Evolutionary conservation across 2,888 invertebrate genomes (phyloP).

Genomic region (Parnassius mnemosyne): DNA sequence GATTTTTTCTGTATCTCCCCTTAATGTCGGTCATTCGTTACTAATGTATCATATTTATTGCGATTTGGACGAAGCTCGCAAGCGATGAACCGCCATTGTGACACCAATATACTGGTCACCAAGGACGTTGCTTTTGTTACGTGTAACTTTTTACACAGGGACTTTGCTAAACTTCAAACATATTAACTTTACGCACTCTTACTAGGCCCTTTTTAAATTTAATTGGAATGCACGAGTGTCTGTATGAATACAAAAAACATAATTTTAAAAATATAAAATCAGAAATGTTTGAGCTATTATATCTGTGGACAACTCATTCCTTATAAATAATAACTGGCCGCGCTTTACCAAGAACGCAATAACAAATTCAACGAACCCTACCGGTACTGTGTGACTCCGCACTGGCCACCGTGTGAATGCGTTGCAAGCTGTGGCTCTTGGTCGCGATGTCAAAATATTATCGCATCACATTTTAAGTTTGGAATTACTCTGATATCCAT

Average conservation of each 20-base stretch:
- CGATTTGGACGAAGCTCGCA: conserved; percentile 61
- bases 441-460: conserved; percentile 70
- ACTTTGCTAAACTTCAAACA: conserved; percentile 9
- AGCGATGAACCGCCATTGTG: conserved; percentile 62
- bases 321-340: conserved; percentile 57
- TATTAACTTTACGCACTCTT: neutral
- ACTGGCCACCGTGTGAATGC: conserved; percentile 73
- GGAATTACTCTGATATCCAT: conserved; percentile 56
- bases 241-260: neutral
- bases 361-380: conserved; percentile 80
- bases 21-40: conserved; percentile 78
- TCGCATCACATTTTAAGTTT: conserved; percentile 62
- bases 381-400: conserved; percentile 74
- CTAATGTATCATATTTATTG: conserved; percentile 77
- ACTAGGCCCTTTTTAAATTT: too few species aligned
- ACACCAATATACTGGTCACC: conserved; percentile 38
- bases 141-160: conserved; percentile 28
- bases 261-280: conserved; percentile 23
- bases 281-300: conserved; percentile 63
- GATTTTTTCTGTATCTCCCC: conserved; percentile 76
- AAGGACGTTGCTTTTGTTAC: conserved; percentile 62
- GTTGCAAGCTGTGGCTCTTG: conserved; percentile 63
- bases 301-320: conserved; percentile 55
- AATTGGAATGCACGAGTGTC: too few species aligned
- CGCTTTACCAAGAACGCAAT: conserved; percentile 75